These are phyloP conservation scores for Onthophagus sagittarius DNA, from an alignment of 2,888 invertebrate species.

Conservation along the genomic window DNA sequence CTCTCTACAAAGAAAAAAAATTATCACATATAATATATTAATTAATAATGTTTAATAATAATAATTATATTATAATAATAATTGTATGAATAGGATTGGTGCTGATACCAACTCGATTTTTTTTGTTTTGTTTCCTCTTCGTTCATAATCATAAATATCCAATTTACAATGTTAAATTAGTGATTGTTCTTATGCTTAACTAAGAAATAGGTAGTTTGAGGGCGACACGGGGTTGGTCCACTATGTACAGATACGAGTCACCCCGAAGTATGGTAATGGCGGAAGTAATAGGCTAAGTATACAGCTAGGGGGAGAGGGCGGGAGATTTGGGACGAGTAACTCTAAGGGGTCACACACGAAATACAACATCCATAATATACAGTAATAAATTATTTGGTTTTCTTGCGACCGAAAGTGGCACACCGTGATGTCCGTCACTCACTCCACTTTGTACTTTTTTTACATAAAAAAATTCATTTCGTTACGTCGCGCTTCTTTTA, in stretches of 20 bases:
- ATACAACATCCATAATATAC: constrained; percentile 37
- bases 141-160: constrained; percentile 34
- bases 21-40: constrained; percentile 49
- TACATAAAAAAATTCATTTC: constrained; percentile 11
- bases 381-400: constrained; percentile 52
- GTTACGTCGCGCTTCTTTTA: constrained; percentile 32
- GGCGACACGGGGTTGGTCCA: constrained; percentile 43
- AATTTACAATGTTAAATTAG: constrained; percentile 48
- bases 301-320: constrained; percentile 23
- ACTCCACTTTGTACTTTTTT: constrained; percentile 27
- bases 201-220: constrained; percentile 34
- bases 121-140: constrained; percentile 14
- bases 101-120: constrained; percentile 43
- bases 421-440: constrained; percentile 34
- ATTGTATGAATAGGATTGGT: constrained; percentile 46
- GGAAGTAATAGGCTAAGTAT: constrained; percentile 40
- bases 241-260: constrained; percentile 43
- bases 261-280: constrained; percentile 43
- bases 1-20: constrained; percentile 51
- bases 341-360: constrained; percentile 34
- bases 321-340: constrained; percentile 13
- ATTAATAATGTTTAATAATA: constrained; percentile 25
- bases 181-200: constrained; percentile 55
- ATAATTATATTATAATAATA: constrained; percentile 15
- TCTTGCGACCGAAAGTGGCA: constrained; percentile 47